phyloP scores from a whole-genome alignment of 2,797 vertebrate genomes.

The Trachurus trachurus region DNA sequence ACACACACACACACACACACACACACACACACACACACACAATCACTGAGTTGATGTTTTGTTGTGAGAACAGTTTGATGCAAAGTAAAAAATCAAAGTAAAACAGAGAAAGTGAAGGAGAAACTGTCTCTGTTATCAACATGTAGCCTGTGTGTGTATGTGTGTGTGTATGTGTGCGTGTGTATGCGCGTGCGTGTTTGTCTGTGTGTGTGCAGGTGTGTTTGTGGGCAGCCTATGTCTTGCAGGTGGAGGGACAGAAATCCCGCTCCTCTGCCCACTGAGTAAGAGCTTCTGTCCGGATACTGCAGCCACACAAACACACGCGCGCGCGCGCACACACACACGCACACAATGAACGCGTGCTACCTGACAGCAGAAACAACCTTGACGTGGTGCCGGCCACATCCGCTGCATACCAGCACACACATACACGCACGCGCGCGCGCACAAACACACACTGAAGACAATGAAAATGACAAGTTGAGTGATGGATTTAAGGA shows the following conservation, averaged over 20 bases:
- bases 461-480: constrained; percentile 70
- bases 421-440: constrained; percentile 41
- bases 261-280: constrained; percentile 53
- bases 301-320: constrained; percentile 60
- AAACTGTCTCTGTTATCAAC: constrained; percentile 19
- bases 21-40: background rate
- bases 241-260: constrained; percentile 65
- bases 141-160: background rate
- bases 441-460: constrained; percentile 39
- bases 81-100: constrained; percentile 56
- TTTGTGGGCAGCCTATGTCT: constrained; percentile 25
- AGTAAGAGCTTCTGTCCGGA: constrained; percentile 70
- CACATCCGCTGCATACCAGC: constrained; percentile 76
- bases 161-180: constrained; percentile 5
- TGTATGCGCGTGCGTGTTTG: constrained; percentile 14
- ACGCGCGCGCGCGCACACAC: constrained; percentile 15
- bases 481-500: constrained; percentile 55
- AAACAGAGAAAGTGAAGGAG: constrained; percentile 50
- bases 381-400: constrained; percentile 78
- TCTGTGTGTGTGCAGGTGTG: constrained; percentile 18
- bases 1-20: background rate
- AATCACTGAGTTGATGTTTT: constrained; percentile 31
- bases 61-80: constrained; percentile 39
- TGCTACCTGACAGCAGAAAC: constrained; percentile 84
- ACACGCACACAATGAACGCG: constrained; percentile 48